These are phyloP conservation scores for Danio rerio DNA, from an alignment of 2,113 vertebrate genomes.

Conservation along the genomic window GRCz12tu NC_133184.1:18269501-18270000, in stretches of 20 bases:
- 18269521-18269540: not conserved
- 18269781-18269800: slow-evolving; percentile 26
- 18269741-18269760: slow-evolving; percentile 39
- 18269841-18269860: slow-evolving; percentile 37
- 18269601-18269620: not conserved
- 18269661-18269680: slow-evolving; percentile 8
- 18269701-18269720: slow-evolving; percentile 43
- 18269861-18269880: slow-evolving; percentile 48
- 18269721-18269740: slow-evolving; percentile 30
- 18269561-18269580: not conserved
- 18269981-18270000: slow-evolving; percentile 54
- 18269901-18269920: slow-evolving; percentile 50
- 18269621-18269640: slow-evolving; percentile 11
- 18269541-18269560: slow-evolving; percentile 1
- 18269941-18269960: slow-evolving; percentile 32
- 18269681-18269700: slow-evolving; percentile 39
- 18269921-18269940: slow-evolving; percentile 54
- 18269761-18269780: slow-evolving; percentile 51
- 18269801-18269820: slow-evolving; percentile 29
- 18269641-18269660: slow-evolving; percentile 17
- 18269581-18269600: not conserved
- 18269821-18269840: slow-evolving; percentile 36
- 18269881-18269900: slow-evolving; percentile 39
- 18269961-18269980: slow-evolving; percentile 51
- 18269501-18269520: not conserved